Evolutionary conservation across 2,797 vertebrate species (phyloP).

Genomic region (Notolabrus celidotus): DNA sequence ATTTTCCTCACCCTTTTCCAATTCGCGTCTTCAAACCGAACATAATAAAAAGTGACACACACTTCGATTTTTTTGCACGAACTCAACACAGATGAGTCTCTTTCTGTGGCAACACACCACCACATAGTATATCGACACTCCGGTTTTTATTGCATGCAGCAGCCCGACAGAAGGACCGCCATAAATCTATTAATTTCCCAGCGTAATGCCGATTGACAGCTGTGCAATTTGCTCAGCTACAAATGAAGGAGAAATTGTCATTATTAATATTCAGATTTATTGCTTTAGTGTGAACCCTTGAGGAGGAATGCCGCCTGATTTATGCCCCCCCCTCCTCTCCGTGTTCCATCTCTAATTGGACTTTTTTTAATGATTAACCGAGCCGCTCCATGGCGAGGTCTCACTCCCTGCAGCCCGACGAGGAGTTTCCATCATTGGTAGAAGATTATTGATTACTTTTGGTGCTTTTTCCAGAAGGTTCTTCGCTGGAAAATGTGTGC

Average conservation of each 20-base stretch:
- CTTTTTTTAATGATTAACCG: slow-evolving; percentile 78
- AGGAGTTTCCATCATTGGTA: slow-evolving; percentile 65
- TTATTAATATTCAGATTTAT: slow-evolving; percentile 83
- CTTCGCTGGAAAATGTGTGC: slow-evolving; percentile 17
- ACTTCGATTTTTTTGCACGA: slow-evolving; percentile 14
- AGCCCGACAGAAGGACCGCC: background rate
- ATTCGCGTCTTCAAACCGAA: slow-evolving; percentile 14
- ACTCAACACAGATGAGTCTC: slow-evolving; percentile 18
- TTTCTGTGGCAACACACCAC: background rate
- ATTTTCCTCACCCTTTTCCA: background rate
- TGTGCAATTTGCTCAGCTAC: slow-evolving; percentile 53
- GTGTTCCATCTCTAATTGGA: slow-evolving; percentile 78
- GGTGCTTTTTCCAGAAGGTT: slow-evolving; percentile 22
- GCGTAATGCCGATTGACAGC: slow-evolving; percentile 69
- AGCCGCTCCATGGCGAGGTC: slow-evolving; percentile 58
- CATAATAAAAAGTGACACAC: slow-evolving; percentile 11
- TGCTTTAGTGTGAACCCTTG: slow-evolving; percentile 70
- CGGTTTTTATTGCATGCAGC: slow-evolving; percentile 16
- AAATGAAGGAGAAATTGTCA: slow-evolving; percentile 69
- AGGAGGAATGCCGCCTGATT: slow-evolving; percentile 72
- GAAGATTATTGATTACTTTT: slow-evolving; percentile 66
- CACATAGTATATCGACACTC: background rate
- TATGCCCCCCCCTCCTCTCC: slow-evolving; percentile 70
- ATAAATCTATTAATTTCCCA: slow-evolving; percentile 66
- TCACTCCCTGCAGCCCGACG: slow-evolving; percentile 45